Evolutionary conservation across 2,113 vertebrate species (phyloP).

Genomic region (Myxocyprinus asiaticus): DNA sequence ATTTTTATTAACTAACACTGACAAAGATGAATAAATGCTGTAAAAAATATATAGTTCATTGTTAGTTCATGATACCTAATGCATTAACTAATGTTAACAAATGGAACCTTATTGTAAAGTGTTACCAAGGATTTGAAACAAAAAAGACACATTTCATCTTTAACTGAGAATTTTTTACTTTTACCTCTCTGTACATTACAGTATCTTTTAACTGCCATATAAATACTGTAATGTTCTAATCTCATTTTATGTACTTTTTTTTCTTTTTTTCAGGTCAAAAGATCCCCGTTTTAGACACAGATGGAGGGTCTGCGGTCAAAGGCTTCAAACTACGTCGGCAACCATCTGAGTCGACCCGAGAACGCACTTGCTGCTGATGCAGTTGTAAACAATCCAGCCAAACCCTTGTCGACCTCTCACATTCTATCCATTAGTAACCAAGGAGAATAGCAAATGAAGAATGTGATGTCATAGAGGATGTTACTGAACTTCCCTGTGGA

Average conservation of each 20-base stretch:
- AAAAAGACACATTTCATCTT: too few relatives aligned
- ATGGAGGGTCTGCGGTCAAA: constrained; percentile 77
- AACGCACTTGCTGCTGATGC: constrained; percentile 89
- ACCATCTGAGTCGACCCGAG: constrained; percentile 81
- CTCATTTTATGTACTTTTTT: not conserved
- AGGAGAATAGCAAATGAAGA: constrained; percentile 17
- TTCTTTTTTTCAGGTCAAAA: constrained; percentile 80
- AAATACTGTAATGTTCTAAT: too few relatives aligned
- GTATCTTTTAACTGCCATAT: too few relatives aligned
- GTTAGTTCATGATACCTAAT: too few relatives aligned
- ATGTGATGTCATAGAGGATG: constrained; percentile 27
- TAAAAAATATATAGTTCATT: too few relatives aligned
- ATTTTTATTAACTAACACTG: too few relatives aligned
- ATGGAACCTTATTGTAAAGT: too few relatives aligned
- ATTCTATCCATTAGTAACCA: not conserved
- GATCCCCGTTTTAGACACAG: constrained; percentile 84
- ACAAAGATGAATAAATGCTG: too few relatives aligned
- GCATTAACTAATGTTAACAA: too few relatives aligned
- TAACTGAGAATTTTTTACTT: too few relatives aligned
- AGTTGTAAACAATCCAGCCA: constrained; percentile 19
- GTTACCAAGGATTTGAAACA: too few relatives aligned
- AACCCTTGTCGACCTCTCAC: constrained; percentile 38
- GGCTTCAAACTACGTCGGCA: constrained; percentile 92
- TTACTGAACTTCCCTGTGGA: not conserved
- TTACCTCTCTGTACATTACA: too few relatives aligned